Evolutionary conservation across 2,797 vertebrate species (phyloP).

Genomic region (Sorex maritimensis): DNA sequence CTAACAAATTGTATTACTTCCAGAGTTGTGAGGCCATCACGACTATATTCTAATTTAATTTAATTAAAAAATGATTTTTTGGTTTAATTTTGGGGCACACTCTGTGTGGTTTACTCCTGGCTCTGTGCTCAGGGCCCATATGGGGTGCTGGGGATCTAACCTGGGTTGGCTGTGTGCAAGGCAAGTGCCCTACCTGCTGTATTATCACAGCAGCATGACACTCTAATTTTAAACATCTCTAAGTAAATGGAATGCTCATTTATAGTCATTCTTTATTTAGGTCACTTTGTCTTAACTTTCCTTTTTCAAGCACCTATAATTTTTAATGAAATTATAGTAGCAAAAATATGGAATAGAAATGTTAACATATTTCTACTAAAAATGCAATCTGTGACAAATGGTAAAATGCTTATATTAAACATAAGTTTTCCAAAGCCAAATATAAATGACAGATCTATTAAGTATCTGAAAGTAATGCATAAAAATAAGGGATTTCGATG

Average conservation of each 20-base stretch:
- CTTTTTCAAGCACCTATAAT: constrained; percentile 60
- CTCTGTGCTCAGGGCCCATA: no score
- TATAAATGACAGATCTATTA: constrained; percentile 15
- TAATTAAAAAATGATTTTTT: no score
- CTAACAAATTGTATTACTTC: constrained; percentile 66
- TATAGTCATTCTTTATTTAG: constrained; percentile 35
- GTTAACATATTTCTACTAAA: constrained; percentile 47
- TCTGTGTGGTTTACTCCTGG: no score
- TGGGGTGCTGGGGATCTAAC: no score
- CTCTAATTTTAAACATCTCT: constrained; percentile 47
- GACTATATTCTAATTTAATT: no score
- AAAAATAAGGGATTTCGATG: not conserved
- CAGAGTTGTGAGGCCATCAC: constrained; percentile 17
- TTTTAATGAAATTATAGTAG: constrained; percentile 64
- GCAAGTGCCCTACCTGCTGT: no score
- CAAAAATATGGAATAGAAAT: constrained; percentile 65
- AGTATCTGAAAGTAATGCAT: constrained; percentile 33
- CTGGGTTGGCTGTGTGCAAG: no score
- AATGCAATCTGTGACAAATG: constrained; percentile 29
- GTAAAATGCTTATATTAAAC: constrained; percentile 2
- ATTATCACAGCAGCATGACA: not conserved
- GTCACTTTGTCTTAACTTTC: constrained; percentile 37
- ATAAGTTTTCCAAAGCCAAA: constrained; percentile 34
- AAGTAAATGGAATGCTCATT: constrained; percentile 25
- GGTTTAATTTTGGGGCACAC: no score